Base-by-base conservation (phyloP, 2,113 vertebrate genomes). In the Oncorhynchus clarkii region DNA sequence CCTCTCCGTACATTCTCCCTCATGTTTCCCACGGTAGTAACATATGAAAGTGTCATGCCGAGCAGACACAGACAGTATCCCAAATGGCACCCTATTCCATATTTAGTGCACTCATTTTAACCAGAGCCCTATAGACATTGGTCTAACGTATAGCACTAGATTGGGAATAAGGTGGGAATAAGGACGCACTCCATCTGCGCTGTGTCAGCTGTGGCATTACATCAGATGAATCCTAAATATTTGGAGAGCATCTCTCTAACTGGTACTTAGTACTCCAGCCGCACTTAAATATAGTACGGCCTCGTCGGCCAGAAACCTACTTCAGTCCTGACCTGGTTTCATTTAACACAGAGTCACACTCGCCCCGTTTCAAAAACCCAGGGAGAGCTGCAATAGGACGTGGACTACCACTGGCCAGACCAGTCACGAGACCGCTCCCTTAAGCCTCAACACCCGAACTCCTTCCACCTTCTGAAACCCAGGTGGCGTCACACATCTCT, bases 301-400 rank as follows among this genome's bases (percentile, higher is more conserved):
- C 51, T 54, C 51, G 16, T 54, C 16, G 16, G 51, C 51, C 51
- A 18, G 31, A 74, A 77, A 79, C 79, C 83, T 81, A 81, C 77
- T 81, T 84, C 24, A 80, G 74, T 73, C 54, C 39, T 78, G 78
- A 45, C 84, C 84, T 69, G 78, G 67, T 80, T 83, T 39, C 71
- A 70, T 66, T 54, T 45, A 62, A 57, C 57, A 69, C 67, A 54
- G n/a, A 60, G 64, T 48, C 74, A 70, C 60, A 76, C 20, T 34
- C 48, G 22, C 49, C 22, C 39, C 39, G 9, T 45, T 45, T 45
- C 2, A 48, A 60, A 24, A 34, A 48, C 20, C 27, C 2, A 71
- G 22, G 26, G 4, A 71, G 22, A 57, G 20, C 60, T 26, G n/a
- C 12, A n/a, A 64, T 26, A 64, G 16, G 24, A 64, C 20, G 11